Conservation (phyloP, 2,113 vertebrate genomes). For the Cynopterus brachyotis region DNA sequence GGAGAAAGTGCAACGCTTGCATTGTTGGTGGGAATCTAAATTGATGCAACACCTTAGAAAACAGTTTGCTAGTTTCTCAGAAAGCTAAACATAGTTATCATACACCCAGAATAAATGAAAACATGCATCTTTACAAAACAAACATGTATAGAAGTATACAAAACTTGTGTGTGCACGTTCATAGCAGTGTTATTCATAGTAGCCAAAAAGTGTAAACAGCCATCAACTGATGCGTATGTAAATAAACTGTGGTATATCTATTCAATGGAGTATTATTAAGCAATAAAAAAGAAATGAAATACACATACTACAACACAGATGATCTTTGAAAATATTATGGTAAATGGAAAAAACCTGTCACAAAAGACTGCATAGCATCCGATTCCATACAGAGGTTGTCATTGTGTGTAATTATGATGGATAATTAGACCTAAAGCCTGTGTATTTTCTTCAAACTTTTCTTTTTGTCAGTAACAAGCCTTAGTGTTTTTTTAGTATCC, state of each 20-base stretch:
- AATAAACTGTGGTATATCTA: background rate
- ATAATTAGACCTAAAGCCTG: conserved; percentile 52
- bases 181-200: background rate
- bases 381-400: background rate
- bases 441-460: conserved; percentile 45
- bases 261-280: background rate
- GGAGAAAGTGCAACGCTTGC: background rate
- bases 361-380: background rate
- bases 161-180: background rate
- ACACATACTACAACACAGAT: background rate
- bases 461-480: background rate
- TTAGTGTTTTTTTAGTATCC: background rate
- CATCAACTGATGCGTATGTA: background rate
- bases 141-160: background rate
- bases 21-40: background rate
- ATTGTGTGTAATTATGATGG: conserved; percentile 63
- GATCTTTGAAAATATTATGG: background rate
- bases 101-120: background rate
- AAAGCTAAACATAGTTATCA: background rate
- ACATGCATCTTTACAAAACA: background rate
- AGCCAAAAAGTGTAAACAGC: background rate
- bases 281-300: background rate
- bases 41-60: background rate
- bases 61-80: background rate
- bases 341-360: background rate